Conservation (phyloP, 2,113 vertebrate species). For the Phocoena phocoena region DNA sequence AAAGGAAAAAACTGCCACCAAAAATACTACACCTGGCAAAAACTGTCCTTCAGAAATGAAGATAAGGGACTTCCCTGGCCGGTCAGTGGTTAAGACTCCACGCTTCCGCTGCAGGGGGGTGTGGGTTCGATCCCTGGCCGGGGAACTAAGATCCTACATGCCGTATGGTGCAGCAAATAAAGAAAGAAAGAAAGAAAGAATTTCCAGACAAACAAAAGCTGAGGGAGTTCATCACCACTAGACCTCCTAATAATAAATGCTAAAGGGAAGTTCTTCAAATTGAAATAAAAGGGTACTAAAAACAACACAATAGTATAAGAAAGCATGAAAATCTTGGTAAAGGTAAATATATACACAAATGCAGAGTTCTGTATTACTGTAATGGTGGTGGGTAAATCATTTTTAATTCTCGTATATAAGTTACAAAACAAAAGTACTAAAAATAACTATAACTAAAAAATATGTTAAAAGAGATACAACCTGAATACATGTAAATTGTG, state of each 20-base stretch:
- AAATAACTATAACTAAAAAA: neutral
- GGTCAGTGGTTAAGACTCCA: too few species aligned
- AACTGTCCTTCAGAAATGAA: neutral
- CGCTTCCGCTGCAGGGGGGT: too few species aligned
- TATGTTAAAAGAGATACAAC: neutral
- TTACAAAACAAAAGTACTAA: neutral
- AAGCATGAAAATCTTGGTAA: neutral
- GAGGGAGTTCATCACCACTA: neutral
- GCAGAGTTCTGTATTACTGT: neutral
- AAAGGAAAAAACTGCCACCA: neutral
- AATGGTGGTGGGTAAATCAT: neutral
- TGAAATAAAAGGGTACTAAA: neutral
- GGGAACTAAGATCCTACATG: too few species aligned
- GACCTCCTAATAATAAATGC: neutral
- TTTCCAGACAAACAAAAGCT: neutral
- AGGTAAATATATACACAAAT: neutral
- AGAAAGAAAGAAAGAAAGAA: neutral
- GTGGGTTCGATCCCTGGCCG: too few species aligned
- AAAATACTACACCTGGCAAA: neutral
- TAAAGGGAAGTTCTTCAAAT: neutral
- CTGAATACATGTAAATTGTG: neutral
- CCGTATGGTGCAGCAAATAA: too few species aligned
- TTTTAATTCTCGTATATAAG: neutral
- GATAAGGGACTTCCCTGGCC: too few species aligned
- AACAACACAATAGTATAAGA: neutral